Base-by-base conservation (phyloP, 1,140 invertebrate genomes). In the Acromyrmex charruanus region DNA sequence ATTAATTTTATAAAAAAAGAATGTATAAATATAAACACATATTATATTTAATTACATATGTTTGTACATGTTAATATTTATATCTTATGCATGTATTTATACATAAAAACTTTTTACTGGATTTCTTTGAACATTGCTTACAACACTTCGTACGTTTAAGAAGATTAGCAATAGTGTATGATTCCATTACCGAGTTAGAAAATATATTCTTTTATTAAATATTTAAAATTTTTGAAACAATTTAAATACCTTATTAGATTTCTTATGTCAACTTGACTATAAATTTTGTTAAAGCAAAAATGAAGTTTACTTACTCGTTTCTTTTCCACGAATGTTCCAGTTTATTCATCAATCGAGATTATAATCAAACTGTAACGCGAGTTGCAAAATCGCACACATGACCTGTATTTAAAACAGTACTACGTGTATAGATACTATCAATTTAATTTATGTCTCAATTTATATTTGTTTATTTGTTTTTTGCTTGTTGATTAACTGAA, bases 361-460 rank as follows among this genome's bases (percentile, higher is more conserved):
- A 18, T 35, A 39, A 80, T 69, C 63, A 66, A 25, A n/a, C 14
- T 18, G 3, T 49, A 21, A 80, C 28, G 18, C 31, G 31, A 69
- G 16, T 49, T 49, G 12, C 49, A 39, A 68, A 68, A 68, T 35
- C 0, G 14, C n/a, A 16, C 21, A 44, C n/a, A 25, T 68, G 63
- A 69, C 28, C 21, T 69, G 31, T 49, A 18, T 55, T 69, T 39
- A 80, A 69, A 80, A 55, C 14, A 16, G 21, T 2, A 6, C 31
- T 18, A 21, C 6, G 44, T 18, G 21, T 25, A 44, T 31, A 55
- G 3, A 0, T 53, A 49, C 18, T 53, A 79, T 80, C 28, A 68
- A 69, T 25, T 80, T n/a, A 80, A 80, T 80, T 80, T 68, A 53
- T 77, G 44, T 79, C 14, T 79, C 18, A 68, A 80, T 53, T 68